Conservation (phyloP, 2,888 invertebrate species). For the Lacanobia wlatinum region DNA sequence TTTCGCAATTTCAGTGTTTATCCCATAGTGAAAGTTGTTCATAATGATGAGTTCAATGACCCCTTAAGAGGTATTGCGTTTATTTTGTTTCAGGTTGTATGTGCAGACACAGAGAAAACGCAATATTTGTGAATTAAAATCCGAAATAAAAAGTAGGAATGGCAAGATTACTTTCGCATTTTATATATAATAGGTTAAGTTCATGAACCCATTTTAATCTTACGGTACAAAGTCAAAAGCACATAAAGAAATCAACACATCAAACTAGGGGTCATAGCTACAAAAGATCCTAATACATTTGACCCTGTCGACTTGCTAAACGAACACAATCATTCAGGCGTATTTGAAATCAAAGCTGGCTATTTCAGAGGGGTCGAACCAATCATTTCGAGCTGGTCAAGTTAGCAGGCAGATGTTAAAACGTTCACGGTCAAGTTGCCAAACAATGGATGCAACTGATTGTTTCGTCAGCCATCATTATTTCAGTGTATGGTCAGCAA, state of each 20-base stretch:
- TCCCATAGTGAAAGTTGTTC: too few relatives aligned
- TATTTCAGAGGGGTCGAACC: conserved; percentile 41
- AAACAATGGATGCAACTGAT: conserved; percentile 51
- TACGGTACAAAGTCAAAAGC: too few relatives aligned
- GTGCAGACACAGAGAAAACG: too few relatives aligned
- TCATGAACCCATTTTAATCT: too few relatives aligned
- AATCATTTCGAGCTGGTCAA: conserved; percentile 49
- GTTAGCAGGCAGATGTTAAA: conserved; percentile 53
- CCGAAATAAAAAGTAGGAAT: too few relatives aligned
- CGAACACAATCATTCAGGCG: conserved; percentile 20
- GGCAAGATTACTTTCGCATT: too few relatives aligned
- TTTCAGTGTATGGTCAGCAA: conserved; percentile 3
- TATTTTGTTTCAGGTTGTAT: too few relatives aligned
- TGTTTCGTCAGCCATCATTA: conserved; percentile 27
- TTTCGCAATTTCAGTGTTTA: too few relatives aligned
- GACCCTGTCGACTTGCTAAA: conserved; percentile 44
- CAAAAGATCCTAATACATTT: conserved; percentile 39
- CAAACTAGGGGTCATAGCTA: conserved; percentile 23
- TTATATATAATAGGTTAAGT: too few relatives aligned
- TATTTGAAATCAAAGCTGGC: conserved; percentile 21
- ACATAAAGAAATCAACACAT: background rate
- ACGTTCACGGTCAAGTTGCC: conserved; percentile 55
- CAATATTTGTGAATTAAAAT: too few relatives aligned
- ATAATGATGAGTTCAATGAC: too few relatives aligned
- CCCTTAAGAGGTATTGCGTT: too few relatives aligned